These are phyloP conservation scores for Vesta saturnalis DNA, from an alignment of 2,888 invertebrate species.

Conservation along the genomic window DNA sequence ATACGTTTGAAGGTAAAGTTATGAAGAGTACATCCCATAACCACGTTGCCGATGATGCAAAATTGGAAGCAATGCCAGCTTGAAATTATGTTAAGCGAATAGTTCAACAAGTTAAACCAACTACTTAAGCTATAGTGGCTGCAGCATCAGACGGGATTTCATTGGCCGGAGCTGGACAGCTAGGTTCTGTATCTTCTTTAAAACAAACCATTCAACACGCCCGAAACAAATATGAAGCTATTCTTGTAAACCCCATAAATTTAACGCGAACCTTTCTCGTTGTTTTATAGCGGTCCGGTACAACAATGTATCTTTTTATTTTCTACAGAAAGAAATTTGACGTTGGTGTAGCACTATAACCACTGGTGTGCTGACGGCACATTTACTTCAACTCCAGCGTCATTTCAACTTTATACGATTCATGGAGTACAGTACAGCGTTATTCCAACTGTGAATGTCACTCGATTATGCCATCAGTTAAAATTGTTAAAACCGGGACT, in stretches of 20 bases:
- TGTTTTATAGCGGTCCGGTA: conserved; percentile 1
- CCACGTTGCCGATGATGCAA: conserved; percentile 20
- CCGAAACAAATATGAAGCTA: conserved; percentile 11
- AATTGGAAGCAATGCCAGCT: conserved; percentile 16
- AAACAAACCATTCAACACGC: conserved; percentile 18
- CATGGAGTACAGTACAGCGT: conserved; percentile 1
- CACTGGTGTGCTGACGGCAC: conserved; percentile 43
- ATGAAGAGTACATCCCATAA: conserved; percentile 20
- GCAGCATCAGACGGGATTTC: conserved; percentile 20
- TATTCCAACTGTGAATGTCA: background rate
- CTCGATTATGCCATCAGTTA: conserved; percentile 22
- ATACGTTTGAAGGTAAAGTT: background rate
- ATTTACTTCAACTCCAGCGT: conserved; percentile 36
- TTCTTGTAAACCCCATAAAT: conserved; percentile 21
- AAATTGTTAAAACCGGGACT: conserved; percentile 15
- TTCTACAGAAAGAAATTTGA: background rate
- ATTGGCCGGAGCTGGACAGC: conserved; percentile 20
- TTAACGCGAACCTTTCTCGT: conserved; percentile 12
- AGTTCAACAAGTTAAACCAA: conserved; percentile 20
- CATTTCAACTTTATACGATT: conserved; percentile 29
- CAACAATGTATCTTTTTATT: conserved; percentile 5
- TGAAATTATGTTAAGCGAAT: conserved; percentile 12
- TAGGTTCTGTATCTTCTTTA: conserved; percentile 14
- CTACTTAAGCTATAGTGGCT: conserved; percentile 24
- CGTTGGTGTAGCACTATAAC: conserved; percentile 11